Conservation (phyloP, 2,888 invertebrate genomes). For the Ochropleura plecta region DNA sequence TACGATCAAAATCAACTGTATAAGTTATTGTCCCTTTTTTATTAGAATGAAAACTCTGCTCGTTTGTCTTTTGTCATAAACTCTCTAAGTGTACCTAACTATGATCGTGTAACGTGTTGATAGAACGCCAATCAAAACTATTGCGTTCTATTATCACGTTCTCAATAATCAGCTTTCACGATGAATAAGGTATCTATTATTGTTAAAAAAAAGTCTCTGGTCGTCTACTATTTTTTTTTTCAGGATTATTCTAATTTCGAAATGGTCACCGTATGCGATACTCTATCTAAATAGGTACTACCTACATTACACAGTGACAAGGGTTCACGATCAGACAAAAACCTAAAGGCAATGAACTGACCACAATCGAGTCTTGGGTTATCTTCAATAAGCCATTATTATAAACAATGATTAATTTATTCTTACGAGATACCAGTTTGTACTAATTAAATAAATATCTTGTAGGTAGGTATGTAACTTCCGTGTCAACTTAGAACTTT, state of each 20-base stretch:
- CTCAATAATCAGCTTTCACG: neutral
- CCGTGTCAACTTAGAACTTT: slow-evolving; percentile 19
- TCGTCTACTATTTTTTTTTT: neutral
- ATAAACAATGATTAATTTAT: slow-evolving; percentile 37
- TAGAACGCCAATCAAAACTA: too few species aligned
- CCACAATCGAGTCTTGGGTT: slow-evolving; percentile 53
- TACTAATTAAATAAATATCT: slow-evolving; percentile 20
- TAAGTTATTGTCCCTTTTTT: neutral
- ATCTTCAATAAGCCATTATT: slow-evolving; percentile 53
- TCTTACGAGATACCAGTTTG: slow-evolving; percentile 22
- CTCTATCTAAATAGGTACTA: neutral
- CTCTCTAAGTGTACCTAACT: neutral
- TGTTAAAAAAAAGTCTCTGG: neutral
- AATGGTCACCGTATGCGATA: neutral
- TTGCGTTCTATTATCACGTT: neutral
- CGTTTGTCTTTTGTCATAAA: neutral
- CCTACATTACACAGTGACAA: slow-evolving; percentile 24
- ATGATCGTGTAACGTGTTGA: too few species aligned
- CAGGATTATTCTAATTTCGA: too few species aligned
- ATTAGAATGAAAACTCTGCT: neutral
- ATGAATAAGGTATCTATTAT: neutral
- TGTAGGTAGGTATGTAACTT: neutral
- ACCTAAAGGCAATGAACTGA: slow-evolving; percentile 58
- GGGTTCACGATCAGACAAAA: slow-evolving; percentile 30
- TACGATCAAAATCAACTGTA: neutral